Conservation (phyloP, 2,113 vertebrate genomes). For the Saguinus imperator region DNA sequence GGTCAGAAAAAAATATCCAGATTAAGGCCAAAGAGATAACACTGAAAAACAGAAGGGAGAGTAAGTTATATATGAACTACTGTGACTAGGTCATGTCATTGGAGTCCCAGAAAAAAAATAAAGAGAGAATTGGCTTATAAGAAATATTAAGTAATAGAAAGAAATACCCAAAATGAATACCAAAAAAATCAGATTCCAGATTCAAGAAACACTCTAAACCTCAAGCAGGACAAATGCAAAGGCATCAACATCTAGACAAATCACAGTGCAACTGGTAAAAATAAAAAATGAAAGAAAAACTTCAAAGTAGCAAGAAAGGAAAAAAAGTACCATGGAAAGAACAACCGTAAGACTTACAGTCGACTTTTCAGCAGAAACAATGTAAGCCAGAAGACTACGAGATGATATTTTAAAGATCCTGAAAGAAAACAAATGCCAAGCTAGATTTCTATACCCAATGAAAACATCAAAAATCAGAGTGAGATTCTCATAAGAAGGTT, state of each 20-base stretch:
- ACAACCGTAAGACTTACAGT: background rate
- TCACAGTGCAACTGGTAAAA: background rate
- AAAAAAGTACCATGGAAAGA: background rate
- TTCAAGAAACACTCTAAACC: background rate
- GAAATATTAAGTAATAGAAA: background rate
- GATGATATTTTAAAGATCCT: background rate
- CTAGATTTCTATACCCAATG: background rate
- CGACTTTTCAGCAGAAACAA: background rate
- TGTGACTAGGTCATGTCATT: background rate
- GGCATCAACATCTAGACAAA: background rate
- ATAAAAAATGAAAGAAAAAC: background rate
- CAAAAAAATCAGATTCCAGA: background rate
- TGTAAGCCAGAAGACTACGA: background rate
- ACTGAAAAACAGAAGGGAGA: background rate
- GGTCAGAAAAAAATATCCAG: background rate
- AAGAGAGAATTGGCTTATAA: background rate
- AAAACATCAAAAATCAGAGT: background rate
- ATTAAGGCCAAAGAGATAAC: background rate
- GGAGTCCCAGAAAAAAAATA: background rate
- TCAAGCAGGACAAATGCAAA: background rate
- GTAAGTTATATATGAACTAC: background rate
- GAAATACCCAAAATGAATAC: background rate
- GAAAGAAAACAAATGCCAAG: background rate
- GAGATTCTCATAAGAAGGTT: background rate
- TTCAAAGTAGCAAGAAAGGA: background rate